A percentile compares a stretch with the other conserved stretches of the same genome.
phyloP scores from a whole-genome alignment of 2,113 vertebrate genomes.

The Mus pahari region DNA sequence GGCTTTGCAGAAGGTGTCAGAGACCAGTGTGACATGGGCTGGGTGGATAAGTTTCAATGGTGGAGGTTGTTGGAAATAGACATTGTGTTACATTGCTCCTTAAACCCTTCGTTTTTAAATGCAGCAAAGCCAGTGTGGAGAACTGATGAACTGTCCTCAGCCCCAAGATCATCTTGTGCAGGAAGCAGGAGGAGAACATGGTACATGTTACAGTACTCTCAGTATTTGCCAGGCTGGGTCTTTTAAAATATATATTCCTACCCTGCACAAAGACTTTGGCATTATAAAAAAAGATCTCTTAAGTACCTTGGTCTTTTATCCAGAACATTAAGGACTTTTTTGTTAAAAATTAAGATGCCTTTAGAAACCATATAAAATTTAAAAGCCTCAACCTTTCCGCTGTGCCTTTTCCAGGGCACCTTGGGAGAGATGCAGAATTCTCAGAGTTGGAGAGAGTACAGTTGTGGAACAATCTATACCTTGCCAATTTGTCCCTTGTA shows the following conservation, averaged over 20 bases:
- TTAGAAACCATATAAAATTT: slow-evolving; percentile 68
- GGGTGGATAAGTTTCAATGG: slow-evolving; percentile 49
- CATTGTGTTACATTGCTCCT: slow-evolving; percentile 66
- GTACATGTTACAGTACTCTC: slow-evolving; percentile 36
- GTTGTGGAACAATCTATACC: background rate
- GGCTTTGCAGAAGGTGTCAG: background rate
- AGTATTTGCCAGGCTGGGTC: slow-evolving; percentile 61
- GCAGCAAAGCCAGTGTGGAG: slow-evolving; percentile 67
- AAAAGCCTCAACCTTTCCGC: slow-evolving; percentile 65
- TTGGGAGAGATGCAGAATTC: slow-evolving; percentile 50
- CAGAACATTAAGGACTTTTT: slow-evolving; percentile 72
- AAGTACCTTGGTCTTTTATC: slow-evolving; percentile 72
- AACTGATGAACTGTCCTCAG: slow-evolving; percentile 72
- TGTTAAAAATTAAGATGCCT: slow-evolving; percentile 79
- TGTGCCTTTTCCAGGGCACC: slow-evolving; percentile 41
- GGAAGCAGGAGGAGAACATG: slow-evolving; percentile 73
- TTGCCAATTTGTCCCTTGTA: slow-evolving; percentile 36
- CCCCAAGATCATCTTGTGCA: slow-evolving; percentile 36
- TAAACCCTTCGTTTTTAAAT: slow-evolving; percentile 45
- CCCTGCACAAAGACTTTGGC: slow-evolving; percentile 61
- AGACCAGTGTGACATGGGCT: slow-evolving; percentile 56
- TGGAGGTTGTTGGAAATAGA: slow-evolving; percentile 72
- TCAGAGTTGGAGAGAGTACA: background rate
- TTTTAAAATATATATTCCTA: slow-evolving; percentile 61
- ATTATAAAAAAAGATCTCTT: slow-evolving; percentile 70